Percentiles rank a stretch among this genome's conserved stretches.
Conservation (phyloP, 2,113 vertebrate species). For the Amphilophus citrinellus region DNA sequence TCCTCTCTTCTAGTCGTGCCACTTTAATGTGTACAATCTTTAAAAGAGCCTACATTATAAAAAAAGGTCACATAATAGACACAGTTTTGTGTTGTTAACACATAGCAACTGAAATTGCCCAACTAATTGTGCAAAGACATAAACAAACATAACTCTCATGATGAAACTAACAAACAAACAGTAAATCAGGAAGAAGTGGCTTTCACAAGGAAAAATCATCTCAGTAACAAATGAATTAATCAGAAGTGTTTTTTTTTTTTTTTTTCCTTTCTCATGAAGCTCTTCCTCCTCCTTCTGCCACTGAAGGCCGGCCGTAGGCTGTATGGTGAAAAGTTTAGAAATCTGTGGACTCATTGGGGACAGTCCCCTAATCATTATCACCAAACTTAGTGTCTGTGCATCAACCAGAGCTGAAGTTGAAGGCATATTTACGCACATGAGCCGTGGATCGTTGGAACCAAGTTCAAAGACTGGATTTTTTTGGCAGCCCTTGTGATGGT, state of each 20-base stretch:
- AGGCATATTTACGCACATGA: not conserved
- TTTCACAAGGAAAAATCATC: not conserved
- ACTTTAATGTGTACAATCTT: not conserved
- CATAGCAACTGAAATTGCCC: not conserved
- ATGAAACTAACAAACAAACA: accelerated
- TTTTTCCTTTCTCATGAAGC: not conserved
- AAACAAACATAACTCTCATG: not conserved
- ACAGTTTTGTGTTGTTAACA: not conserved
- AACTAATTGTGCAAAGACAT: not conserved
- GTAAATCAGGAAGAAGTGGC: not conserved
- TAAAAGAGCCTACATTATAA: not conserved
- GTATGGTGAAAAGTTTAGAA: too few relatives aligned
- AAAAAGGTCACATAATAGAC: not conserved
- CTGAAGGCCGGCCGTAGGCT: too few relatives aligned
- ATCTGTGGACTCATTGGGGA: not conserved
- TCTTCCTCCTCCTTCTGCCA: not conserved
- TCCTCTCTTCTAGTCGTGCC: not conserved
- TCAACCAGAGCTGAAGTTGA: not conserved
- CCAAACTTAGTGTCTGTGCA: not conserved
- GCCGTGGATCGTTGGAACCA: not conserved
- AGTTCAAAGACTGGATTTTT: not conserved
- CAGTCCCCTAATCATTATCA: not conserved
- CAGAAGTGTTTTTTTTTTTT: not conserved
- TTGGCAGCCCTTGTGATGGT: too few relatives aligned
- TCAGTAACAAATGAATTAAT: not conserved